Evolutionary conservation across 1,140 invertebrate species (phyloP), one percentile per base, ranked within the genome.

Genomic region (Diabrotica undecimpunctata): DNA sequence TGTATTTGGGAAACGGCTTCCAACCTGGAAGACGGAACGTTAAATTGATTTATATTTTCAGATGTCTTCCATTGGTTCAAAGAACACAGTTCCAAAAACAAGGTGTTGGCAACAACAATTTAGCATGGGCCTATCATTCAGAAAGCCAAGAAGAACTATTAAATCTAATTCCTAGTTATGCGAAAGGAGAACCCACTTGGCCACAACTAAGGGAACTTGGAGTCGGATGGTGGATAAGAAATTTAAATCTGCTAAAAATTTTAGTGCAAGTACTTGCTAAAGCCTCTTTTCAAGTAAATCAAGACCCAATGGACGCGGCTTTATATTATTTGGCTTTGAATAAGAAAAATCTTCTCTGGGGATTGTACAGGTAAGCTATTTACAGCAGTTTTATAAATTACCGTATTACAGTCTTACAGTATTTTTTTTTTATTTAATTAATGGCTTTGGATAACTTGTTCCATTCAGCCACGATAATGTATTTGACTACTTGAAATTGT

Each of bases 41-140:
- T 25, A 25, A 25, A 25, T 25, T 25, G 1, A 25, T 25, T 25
- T 25, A 25, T 25, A 25, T 25, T 25, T 25, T 25, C 25, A 82
- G 88, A 6, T 99, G 96, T 74, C 81, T 99, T 37, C 95, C 96
- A 0, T 79, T 96, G 5, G 88, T 87, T 3, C 95, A 98, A 77
- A 83, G 96, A 51, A 88, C 90, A 0, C 85, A 90, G 60, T 88
- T 98, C 63, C 93, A 96, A 75, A 90, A 91, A 62, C 87, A 90
- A 68, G 98, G 97, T 11, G 89, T 99, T 0, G 91, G 90, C 6
- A 92, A 93, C 0, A 92, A 94, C 62, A 95, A 98, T 80, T 83
- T 99, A 10, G 95, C 98, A 8, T 99, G 98, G 98, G 98, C 97
- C 1, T 99, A 96, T 80, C 97, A 99, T 81, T 99, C 96, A 0